Base-by-base conservation (phyloP, 2,888 invertebrate genomes). In the Dastarcus helophoroides region DNA sequence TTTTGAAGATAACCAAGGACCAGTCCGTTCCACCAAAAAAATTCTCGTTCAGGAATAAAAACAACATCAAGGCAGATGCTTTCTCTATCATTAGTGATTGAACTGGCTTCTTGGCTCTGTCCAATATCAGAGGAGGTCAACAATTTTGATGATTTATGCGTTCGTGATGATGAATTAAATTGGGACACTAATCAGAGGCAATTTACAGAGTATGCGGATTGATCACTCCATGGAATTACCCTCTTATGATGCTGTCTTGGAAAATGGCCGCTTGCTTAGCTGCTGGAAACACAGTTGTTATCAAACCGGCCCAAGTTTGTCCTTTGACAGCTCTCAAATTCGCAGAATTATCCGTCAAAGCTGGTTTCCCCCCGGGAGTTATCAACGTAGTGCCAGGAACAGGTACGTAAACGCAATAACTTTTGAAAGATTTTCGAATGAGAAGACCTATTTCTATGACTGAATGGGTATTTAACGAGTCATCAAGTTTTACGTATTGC, bases 201-300 rank as follows among this genome's bases (percentile, higher is more conserved):
- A n/a, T 31, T 41, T 60, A 31, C 47, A 77, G 90, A 1, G 94
- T 95, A 3, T 90, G 89, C 50, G 94, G 82, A 0, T 64, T 95
- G 9, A 76, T 95, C 9, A 93, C 93, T 0, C 94, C 95, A 0
- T 97, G 95, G 95, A 95, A 95, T 60, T 97, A 95, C 58, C 95
- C 95, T 0, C 65, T 97, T 6, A 95, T 97, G 95, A 97, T 95
- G 95, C 63, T 95, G 7, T 88, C 91, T 0, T 95, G 94, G 94
- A 95, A 95, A 62, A 91, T 94, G 90, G 93, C 94, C 0, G 90
- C 95, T 3, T 95, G 94, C 53, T 67, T 95, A 26, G 93, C 94
- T 0, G 93, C 94, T 5, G 95, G 95, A 17, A 95, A 95, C 56
- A 93, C 94, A 0, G 91, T 94, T 0, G 79, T 95, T 1, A 85